Conservation (phyloP, 2,888 invertebrate genomes). For the Graphium colonna region DNA sequence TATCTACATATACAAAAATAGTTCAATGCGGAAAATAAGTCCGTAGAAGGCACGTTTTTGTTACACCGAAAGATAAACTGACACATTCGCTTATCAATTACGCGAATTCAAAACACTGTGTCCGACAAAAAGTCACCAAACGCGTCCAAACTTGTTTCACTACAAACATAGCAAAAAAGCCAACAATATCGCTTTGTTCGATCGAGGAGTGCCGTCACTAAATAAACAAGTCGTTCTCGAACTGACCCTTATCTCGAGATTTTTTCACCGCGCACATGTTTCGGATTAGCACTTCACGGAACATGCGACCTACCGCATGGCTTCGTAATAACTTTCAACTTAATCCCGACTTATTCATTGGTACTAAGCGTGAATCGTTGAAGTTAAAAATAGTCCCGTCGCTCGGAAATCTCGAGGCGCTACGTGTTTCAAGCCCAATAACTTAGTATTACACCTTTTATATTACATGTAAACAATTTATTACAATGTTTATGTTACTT, state of each 20-base stretch:
- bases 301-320: slow-evolving; percentile 73
- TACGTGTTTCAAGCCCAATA: slow-evolving; percentile 21
- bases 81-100: too few relatives aligned
- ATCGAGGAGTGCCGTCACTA: background rate
- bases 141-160: too few relatives aligned
- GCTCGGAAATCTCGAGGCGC: background rate
- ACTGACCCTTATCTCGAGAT: slow-evolving; percentile 71
- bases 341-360: slow-evolving; percentile 68
- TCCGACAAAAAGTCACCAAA: too few relatives aligned
- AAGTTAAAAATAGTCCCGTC: slow-evolving; percentile 26
- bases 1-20: too few relatives aligned
- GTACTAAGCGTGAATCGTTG: slow-evolving; percentile 52
- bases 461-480: too few relatives aligned
- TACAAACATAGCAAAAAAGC: too few relatives aligned
- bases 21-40: too few relatives aligned
- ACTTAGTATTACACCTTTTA: background rate
- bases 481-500: too few relatives aligned
- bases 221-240: slow-evolving; percentile 52
- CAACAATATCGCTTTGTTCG: slow-evolving; percentile 12
- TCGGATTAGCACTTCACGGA: slow-evolving; percentile 76
- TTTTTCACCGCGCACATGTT: slow-evolving; percentile 74
- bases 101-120: too few relatives aligned
- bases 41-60: too few relatives aligned
- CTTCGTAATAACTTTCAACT: slow-evolving; percentile 55
- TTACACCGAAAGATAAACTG: too few relatives aligned